Evolutionary conservation across 2,888 invertebrate species (phyloP).

Genomic region (Drosophila infuscata): DNA sequence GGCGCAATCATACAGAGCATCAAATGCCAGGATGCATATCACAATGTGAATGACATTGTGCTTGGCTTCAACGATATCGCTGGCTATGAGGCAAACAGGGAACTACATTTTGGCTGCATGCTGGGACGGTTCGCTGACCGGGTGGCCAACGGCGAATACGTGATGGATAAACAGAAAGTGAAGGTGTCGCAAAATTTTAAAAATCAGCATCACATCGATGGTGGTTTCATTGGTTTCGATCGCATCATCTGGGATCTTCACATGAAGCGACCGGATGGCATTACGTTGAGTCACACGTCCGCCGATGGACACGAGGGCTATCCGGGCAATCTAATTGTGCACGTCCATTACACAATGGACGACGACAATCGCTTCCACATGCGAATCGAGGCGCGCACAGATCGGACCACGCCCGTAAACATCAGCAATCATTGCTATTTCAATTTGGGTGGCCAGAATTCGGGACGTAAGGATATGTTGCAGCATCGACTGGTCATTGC

Average conservation of each 20-base stretch:
- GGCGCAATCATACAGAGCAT: constrained; percentile 93
- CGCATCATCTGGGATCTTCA: constrained; percentile 89
- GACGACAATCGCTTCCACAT: constrained; percentile 91
- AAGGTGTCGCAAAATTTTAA: constrained; percentile 90
- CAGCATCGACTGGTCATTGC: constrained; percentile 91
- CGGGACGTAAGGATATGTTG: constrained; percentile 87
- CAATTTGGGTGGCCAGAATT: constrained; percentile 93
- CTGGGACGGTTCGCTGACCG: constrained; percentile 94
- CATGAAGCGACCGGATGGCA: constrained; percentile 79
- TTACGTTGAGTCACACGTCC: constrained; percentile 91
- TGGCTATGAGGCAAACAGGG: constrained; percentile 88
- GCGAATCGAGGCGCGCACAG: constrained; percentile 90
- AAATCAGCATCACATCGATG: constrained; percentile 90
- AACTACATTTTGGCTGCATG: constrained; percentile 94
- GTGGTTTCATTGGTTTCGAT: constrained; percentile 93
- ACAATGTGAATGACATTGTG: constrained; percentile 90
- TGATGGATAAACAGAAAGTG: constrained; percentile 88
- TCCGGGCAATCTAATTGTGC: constrained; percentile 92
- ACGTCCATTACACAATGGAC: constrained; percentile 90
- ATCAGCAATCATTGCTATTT: constrained; percentile 95
- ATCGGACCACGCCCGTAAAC: constrained; percentile 93
- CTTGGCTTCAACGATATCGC: constrained; percentile 92
- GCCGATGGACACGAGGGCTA: constrained; percentile 94
- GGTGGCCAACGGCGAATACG: constrained; percentile 90
- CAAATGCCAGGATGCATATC: constrained; percentile 90